These are phyloP conservation scores for Arothron firmamentum DNA, from an alignment of 2,113 vertebrate genomes.

Conservation along the genomic window DNA sequence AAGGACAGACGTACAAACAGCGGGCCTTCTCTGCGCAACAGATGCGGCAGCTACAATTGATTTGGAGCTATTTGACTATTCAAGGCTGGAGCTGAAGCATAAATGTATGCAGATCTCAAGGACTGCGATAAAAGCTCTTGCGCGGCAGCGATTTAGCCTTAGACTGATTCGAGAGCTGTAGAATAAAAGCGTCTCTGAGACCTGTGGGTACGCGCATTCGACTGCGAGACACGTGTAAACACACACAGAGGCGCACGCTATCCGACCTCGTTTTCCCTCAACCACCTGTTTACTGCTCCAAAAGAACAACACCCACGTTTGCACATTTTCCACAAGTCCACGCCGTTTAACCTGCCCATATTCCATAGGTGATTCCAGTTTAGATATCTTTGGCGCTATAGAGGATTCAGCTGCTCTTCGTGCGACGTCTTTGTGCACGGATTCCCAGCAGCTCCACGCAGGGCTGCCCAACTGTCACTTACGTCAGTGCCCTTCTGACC, in stretches of 20 bases:
- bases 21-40: slow-evolving; percentile 43
- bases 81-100: slow-evolving; percentile 25
- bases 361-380: neutral
- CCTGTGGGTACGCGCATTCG: slow-evolving; percentile 28
- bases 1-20: slow-evolving; percentile 39
- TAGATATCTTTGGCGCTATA: neutral
- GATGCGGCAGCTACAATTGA: slow-evolving; percentile 55
- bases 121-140: slow-evolving; percentile 37
- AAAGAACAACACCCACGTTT: slow-evolving; percentile 9
- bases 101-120: slow-evolving; percentile 31
- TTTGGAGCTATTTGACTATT: slow-evolving; percentile 8
- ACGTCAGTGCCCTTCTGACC: neutral
- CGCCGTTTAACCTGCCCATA: neutral
- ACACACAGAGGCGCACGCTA: slow-evolving; percentile 3
- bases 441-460: slow-evolving; percentile 1
- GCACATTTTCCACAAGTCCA: slow-evolving; percentile 1
- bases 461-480: neutral
- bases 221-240: slow-evolving; percentile 39
- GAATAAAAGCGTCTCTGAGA: slow-evolving; percentile 18
- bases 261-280: slow-evolving; percentile 38
- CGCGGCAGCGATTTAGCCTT: slow-evolving; percentile 22
- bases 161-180: slow-evolving; percentile 34
- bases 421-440: slow-evolving; percentile 7
- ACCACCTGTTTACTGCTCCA: slow-evolving; percentile 31
- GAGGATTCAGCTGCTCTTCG: neutral